Evolutionary conservation across 2,888 invertebrate genomes (phyloP).

Genomic region (Synergus itoensis): DNA sequence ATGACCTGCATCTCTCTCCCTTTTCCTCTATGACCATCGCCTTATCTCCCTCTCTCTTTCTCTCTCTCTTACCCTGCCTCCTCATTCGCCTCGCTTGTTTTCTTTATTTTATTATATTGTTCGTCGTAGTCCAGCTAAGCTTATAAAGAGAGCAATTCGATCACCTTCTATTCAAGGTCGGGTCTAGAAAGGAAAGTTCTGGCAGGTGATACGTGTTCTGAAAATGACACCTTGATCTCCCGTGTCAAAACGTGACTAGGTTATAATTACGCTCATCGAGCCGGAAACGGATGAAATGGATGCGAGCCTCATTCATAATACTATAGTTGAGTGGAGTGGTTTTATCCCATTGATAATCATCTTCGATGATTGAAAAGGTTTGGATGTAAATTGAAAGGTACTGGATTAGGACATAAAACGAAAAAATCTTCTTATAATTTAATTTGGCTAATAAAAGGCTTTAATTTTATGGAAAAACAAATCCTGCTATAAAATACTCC

Average conservation of each 20-base stretch:
- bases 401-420: background rate
- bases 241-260: conserved; percentile 31
- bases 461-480: background rate
- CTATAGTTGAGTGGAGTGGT: background rate
- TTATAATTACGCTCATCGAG: conserved; percentile 21
- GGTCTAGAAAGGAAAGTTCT: conserved; percentile 58
- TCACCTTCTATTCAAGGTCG: conserved; percentile 60
- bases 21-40: background rate
- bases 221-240: conserved; percentile 51
- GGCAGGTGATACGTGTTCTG: conserved; percentile 55
- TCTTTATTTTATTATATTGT: conserved; percentile 1
- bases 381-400: background rate
- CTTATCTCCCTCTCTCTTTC: background rate
- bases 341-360: background rate
- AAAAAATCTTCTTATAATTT: background rate
- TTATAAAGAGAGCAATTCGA: conserved; percentile 52
- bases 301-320: conserved; percentile 4
- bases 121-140: background rate
- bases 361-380: background rate
- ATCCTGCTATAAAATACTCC: too few species aligned
- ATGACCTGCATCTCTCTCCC: conserved; percentile 1
- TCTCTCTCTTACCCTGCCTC: conserved; percentile 1
- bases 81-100: conserved; percentile 5
- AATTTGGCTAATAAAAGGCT: fast-evolving
- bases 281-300: conserved; percentile 8